Percentiles rank a stretch among this genome's conserved stretches.
Conservation (phyloP, 1,140 invertebrate genomes). For the Megathymus violae region DNA sequence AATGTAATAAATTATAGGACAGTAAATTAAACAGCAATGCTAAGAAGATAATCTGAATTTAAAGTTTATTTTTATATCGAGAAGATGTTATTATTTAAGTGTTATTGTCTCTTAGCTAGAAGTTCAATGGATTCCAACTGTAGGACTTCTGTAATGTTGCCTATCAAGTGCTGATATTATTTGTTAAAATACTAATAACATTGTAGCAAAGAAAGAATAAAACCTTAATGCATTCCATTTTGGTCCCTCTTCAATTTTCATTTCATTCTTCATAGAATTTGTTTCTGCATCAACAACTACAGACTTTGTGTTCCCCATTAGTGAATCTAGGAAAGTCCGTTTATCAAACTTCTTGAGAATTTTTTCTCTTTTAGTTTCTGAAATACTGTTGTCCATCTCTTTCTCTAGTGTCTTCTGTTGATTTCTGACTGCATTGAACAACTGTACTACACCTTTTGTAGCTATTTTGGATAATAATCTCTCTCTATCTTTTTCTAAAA, state of each 20-base stretch:
- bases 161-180: too few species aligned
- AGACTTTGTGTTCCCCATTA: slow-evolving; percentile 90
- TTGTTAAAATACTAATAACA: too few species aligned
- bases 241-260: slow-evolving; percentile 73
- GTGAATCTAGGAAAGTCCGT: slow-evolving; percentile 91
- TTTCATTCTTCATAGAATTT: slow-evolving; percentile 77
- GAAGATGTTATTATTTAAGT: too few species aligned
- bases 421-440: slow-evolving; percentile 95
- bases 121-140: too few species aligned
- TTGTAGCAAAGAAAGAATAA: slow-evolving; percentile 3
- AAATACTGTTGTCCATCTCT: slow-evolving; percentile 89
- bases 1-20: too few species aligned
- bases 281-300: slow-evolving; percentile 83
- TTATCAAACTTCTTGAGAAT: slow-evolving; percentile 92
- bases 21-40: too few species aligned
- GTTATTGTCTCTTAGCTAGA: too few species aligned
- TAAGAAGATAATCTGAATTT: too few species aligned
- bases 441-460: slow-evolving; percentile 95
- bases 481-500: slow-evolving; percentile 90
- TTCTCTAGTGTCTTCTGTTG: slow-evolving; percentile 92
- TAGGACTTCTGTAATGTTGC: too few species aligned
- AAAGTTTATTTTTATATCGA: too few species aligned
- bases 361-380: slow-evolving; percentile 92
- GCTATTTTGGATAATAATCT: slow-evolving; percentile 91
- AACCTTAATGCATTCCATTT: slow-evolving; percentile 85